A percentile compares a stretch with the other conserved stretches of the same genome.
Evolutionary conservation across 23 tunicate genomes (phyloP).

Genomic region (Pegea sp.): DNA sequence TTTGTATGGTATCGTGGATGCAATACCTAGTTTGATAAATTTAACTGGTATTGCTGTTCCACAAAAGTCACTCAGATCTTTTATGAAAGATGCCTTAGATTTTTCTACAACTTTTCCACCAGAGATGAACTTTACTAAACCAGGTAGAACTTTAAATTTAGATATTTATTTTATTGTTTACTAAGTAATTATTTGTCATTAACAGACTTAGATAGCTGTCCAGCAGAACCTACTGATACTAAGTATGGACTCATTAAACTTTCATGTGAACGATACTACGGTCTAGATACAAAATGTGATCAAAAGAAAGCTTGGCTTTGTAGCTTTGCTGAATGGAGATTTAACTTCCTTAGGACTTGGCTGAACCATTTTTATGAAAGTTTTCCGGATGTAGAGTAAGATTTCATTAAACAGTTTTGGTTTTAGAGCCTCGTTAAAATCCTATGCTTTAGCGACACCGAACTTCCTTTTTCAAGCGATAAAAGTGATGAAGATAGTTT

Average conservation of each 20-base stretch:
- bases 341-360: neutral
- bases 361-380: neutral
- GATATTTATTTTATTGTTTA: no score
- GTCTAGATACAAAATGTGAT: neutral
- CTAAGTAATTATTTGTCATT: no score
- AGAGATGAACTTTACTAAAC: no score
- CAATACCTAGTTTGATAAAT: no score
- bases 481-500: neutral
- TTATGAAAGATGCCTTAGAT: no score
- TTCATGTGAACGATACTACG: neutral
- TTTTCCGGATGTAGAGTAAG: neutral
- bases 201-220: no score
- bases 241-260: neutral
- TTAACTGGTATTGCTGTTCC: no score
- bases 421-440: neutral
- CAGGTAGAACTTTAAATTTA: no score
- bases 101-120: no score
- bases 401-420: neutral
- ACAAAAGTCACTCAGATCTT: no score
- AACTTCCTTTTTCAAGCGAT: neutral
- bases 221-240: neutral
- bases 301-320: neutral
- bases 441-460: neutral
- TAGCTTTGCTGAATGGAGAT: slow-evolving; percentile 1
- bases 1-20: no score